Evolutionary conservation across 2,888 invertebrate species (phyloP).

Genomic region (Antheraea assamensis): DNA sequence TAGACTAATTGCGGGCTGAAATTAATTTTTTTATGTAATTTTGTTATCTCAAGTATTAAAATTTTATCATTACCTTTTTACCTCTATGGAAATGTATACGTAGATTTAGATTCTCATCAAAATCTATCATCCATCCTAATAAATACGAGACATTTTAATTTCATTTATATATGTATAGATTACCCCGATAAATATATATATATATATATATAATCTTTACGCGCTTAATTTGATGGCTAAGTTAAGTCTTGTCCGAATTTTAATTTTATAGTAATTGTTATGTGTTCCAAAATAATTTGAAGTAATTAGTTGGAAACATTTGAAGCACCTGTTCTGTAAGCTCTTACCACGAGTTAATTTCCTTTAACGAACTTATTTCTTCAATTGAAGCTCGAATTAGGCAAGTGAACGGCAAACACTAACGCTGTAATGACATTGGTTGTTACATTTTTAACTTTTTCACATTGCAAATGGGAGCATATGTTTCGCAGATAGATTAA

Average conservation of each 20-base stretch:
- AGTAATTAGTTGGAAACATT: slow-evolving; percentile 29
- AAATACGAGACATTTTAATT: too few relatives aligned
- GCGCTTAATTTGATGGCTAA: neutral
- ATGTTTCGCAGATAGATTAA: neutral
- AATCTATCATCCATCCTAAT: too few relatives aligned
- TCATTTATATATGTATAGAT: too few relatives aligned
- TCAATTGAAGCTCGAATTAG: slow-evolving; percentile 9
- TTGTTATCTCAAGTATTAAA: too few relatives aligned
- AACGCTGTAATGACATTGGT: neutral
- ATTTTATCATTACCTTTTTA: too few relatives aligned
- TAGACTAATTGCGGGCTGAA: too few relatives aligned
- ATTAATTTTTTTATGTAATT: too few relatives aligned
- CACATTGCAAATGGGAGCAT: neutral
- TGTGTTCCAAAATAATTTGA: slow-evolving; percentile 43
- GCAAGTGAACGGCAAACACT: neutral
- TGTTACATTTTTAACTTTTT: neutral
- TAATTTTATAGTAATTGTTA: slow-evolving; percentile 32
- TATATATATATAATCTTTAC: too few relatives aligned
- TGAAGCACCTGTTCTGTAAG: slow-evolving; percentile 6
- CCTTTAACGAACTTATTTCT: too few relatives aligned
- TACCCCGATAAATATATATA: neutral
- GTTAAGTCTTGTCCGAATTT: slow-evolving; percentile 26
- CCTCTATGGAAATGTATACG: too few relatives aligned
- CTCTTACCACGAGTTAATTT: slow-evolving; percentile 6
- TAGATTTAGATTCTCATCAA: too few relatives aligned